Percentiles rank a stretch among this genome's conserved stretches.
phyloP scores from a whole-genome alignment of 1,140 invertebrate genomes.

The Cotesia chilonis region DNA sequence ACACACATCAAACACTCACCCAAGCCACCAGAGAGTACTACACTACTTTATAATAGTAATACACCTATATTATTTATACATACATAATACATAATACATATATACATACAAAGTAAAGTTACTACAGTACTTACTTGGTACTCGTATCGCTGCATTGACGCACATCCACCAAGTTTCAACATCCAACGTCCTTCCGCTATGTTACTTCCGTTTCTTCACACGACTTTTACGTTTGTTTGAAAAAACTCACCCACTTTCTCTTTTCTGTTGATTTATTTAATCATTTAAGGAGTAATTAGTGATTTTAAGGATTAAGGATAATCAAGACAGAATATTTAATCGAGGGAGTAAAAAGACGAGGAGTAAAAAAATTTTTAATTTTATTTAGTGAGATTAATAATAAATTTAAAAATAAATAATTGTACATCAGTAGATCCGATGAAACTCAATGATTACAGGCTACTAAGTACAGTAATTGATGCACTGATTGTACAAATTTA shows the following conservation, averaged over 20 bases:
- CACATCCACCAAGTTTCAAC: slow-evolving; percentile 46
- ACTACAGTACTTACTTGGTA: slow-evolving; percentile 44
- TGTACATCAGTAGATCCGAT: neutral
- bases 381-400: neutral
- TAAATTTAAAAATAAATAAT: neutral
- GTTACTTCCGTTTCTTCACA: slow-evolving; percentile 21
- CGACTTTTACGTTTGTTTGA: neutral
- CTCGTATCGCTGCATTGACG: slow-evolving; percentile 49
- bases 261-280: neutral
- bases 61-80: slow-evolving; percentile 24
- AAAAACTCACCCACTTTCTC: neutral
- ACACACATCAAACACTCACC: slow-evolving; percentile 58
- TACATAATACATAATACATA: slow-evolving; percentile 3
- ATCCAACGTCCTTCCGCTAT: slow-evolving; percentile 49
- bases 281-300: too few relatives aligned
- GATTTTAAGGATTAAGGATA: too few relatives aligned
- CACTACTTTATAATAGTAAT: slow-evolving; percentile 14
- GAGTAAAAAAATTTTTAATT: neutral
- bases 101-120: slow-evolving; percentile 27
- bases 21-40: slow-evolving; percentile 39
- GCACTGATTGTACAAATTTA: slow-evolving; percentile 6
- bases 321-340: too few relatives aligned
- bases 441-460: slow-evolving; percentile 19
- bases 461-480: neutral
- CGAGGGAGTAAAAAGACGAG: too few relatives aligned